phyloP scores from a whole-genome alignment of 2,113 vertebrate genomes.

The Bujurquina vittata region DNA sequence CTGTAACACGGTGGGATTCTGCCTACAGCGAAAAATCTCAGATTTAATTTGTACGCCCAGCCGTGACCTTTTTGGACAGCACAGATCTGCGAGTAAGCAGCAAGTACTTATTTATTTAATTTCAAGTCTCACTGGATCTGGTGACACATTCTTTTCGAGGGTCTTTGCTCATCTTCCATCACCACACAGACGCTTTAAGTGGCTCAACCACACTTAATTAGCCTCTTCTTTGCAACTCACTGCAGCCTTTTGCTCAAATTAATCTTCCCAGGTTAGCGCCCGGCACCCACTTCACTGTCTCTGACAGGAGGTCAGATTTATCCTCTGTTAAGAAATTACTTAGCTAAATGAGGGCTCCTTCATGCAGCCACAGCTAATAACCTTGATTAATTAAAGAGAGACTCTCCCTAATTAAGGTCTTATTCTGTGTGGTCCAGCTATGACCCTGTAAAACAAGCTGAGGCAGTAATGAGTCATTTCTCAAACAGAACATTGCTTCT shows the following conservation, averaged over 20 bases:
- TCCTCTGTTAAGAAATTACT: constrained; percentile 66
- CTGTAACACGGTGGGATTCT: neutral
- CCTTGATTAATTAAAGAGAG: constrained; percentile 75
- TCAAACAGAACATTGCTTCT: constrained; percentile 13
- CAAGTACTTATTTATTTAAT: constrained; percentile 6
- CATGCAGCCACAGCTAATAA: constrained; percentile 59
- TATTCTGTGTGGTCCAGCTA: constrained; percentile 46
- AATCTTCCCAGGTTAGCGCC: constrained; percentile 69
- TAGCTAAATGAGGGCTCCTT: constrained; percentile 66
- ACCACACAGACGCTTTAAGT: constrained; percentile 29
- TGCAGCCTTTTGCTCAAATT: constrained; percentile 50
- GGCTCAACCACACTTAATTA: constrained; percentile 65
- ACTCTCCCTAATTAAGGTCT: constrained; percentile 71
- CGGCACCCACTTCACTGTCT: constrained; percentile 48
- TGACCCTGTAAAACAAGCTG: constrained; percentile 68
- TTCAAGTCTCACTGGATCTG: neutral
- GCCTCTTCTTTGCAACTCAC: constrained; percentile 40
- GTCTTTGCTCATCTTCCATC: constrained; percentile 44
- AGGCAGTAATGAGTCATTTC: constrained; percentile 53
- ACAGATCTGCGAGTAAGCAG: neutral
- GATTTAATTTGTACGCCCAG: neutral
- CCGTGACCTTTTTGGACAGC: constrained; percentile 2
- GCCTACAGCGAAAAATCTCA: neutral
- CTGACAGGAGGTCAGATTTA: constrained; percentile 59
- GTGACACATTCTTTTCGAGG: neutral